These are phyloP conservation scores for Mola mola DNA, from an alignment of 2,113 vertebrate genomes.

Conservation along the genomic window DNA sequence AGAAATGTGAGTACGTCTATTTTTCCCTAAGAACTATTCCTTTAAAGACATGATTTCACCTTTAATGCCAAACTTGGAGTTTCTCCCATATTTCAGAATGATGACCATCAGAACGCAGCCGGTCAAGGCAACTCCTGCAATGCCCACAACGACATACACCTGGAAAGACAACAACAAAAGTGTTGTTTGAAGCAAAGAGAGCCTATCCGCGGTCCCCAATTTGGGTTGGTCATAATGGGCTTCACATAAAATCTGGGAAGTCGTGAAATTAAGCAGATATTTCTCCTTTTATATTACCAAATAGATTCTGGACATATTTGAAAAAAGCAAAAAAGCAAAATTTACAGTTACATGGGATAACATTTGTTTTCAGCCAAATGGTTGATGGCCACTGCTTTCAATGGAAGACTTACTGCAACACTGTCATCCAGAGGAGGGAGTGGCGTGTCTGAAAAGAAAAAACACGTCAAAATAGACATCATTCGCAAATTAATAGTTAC, in stretches of 20 bases:
- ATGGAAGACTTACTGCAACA: slow-evolving; percentile 74
- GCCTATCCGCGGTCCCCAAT: not conserved
- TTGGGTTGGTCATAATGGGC: too few species aligned
- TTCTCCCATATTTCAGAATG: slow-evolving; percentile 96
- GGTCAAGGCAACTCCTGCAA: slow-evolving; percentile 92
- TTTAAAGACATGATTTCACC: too few species aligned
- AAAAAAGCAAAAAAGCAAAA: not conserved
- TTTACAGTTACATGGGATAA: too few species aligned
- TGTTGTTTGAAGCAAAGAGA: too few species aligned
- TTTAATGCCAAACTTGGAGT: slow-evolving; percentile 98
- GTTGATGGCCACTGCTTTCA: too few species aligned
- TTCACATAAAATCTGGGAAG: not conserved
- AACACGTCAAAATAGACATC: too few species aligned
- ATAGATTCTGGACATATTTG: too few species aligned
- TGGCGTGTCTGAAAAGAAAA: slow-evolving; percentile 55
- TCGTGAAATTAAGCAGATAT: not conserved
- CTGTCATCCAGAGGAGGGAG: slow-evolving; percentile 68
- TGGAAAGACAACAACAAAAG: slow-evolving; percentile 53
- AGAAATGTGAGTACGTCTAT: too few species aligned
- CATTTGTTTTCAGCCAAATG: too few species aligned
- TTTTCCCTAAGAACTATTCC: too few species aligned
- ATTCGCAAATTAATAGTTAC: too few species aligned
- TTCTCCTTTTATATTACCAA: too few species aligned
- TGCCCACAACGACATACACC: slow-evolving; percentile 96
- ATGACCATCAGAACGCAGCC: slow-evolving; percentile 93